These are phyloP conservation scores for Eubucco bourcierii DNA, from an alignment of 2,113 vertebrate species.

Conservation along the genomic window DNA sequence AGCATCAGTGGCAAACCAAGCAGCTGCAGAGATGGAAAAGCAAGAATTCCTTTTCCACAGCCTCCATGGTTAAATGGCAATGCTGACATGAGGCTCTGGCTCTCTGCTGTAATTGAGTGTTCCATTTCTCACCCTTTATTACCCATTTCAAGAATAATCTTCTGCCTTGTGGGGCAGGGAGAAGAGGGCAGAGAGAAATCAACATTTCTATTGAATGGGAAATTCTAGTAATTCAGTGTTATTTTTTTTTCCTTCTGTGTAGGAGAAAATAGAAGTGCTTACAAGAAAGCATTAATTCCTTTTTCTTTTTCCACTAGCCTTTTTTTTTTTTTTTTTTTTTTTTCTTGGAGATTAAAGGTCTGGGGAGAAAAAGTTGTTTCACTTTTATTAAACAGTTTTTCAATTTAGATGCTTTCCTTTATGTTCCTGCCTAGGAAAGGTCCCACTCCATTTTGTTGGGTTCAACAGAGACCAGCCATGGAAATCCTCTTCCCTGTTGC, in stretches of 20 bases:
- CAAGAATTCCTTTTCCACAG: not conserved
- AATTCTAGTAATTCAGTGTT: constrained; percentile 30
- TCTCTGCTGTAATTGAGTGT: not conserved
- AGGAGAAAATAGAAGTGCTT: constrained; percentile 33
- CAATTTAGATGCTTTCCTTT: not conserved
- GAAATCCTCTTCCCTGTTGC: not conserved
- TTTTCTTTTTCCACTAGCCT: not conserved
- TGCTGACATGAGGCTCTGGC: not conserved
- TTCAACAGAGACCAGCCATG: not conserved
- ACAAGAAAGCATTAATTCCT: not conserved
- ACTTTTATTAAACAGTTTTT: constrained; percentile 37
- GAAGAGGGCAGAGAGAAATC: constrained; percentile 33
- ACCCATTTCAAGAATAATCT: constrained; percentile 40
- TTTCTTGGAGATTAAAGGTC: not conserved
- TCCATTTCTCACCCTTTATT: constrained; percentile 36
- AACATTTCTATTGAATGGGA: constrained; percentile 23
- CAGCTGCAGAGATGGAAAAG: not conserved
- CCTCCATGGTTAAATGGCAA: constrained; percentile 22
- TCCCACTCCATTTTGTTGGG: not conserved
- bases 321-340: not conserved
- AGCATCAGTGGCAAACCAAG: not conserved
- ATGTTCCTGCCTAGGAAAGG: not conserved
- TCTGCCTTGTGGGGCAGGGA: not conserved
- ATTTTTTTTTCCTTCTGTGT: not conserved
- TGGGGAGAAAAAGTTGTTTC: not conserved